A percentile compares a stretch with the other conserved stretches of the same genome.
Conservation (phyloP, 1,140 invertebrate genomes). For the Lucilia cuprina region DNA sequence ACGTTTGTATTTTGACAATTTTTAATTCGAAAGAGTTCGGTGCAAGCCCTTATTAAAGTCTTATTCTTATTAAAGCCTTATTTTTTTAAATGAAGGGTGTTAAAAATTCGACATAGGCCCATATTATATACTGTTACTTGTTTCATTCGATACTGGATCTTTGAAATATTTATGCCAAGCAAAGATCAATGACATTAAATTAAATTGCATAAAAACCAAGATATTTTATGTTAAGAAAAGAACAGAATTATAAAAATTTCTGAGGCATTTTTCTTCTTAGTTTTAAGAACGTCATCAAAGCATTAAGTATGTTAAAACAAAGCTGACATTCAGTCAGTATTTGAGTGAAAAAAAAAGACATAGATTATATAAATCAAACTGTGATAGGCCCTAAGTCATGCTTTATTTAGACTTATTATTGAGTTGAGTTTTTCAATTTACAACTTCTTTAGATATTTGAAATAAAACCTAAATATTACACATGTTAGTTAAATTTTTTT, state of each 20-base stretch:
- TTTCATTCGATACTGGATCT: background rate
- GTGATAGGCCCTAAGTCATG: too few relatives aligned
- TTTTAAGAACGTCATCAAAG: background rate
- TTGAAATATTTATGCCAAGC: slow-evolving; percentile 16
- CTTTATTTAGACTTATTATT: too few relatives aligned
- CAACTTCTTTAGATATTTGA: too few relatives aligned
- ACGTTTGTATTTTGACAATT: too few relatives aligned
- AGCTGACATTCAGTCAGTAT: background rate
- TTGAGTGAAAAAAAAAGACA: background rate
- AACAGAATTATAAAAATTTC: background rate
- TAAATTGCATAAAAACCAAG: background rate
- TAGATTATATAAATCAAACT: too few relatives aligned
- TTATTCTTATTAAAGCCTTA: too few relatives aligned
- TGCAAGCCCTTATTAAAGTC: too few relatives aligned
- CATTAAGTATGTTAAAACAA: background rate
- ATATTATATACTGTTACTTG: background rate
- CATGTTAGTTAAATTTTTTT: too few relatives aligned
- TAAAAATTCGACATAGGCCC: background rate
- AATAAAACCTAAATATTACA: too few relatives aligned
- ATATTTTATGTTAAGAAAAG: background rate
- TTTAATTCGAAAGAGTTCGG: too few relatives aligned
- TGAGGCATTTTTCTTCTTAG: background rate
- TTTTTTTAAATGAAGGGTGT: too few relatives aligned
- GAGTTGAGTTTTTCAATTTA: too few relatives aligned
- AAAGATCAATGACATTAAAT: slow-evolving; percentile 31